Percentiles rank a stretch among this genome's conserved stretches.
Conservation (phyloP, 2,888 invertebrate species). For the Folsomia candida region DNA sequence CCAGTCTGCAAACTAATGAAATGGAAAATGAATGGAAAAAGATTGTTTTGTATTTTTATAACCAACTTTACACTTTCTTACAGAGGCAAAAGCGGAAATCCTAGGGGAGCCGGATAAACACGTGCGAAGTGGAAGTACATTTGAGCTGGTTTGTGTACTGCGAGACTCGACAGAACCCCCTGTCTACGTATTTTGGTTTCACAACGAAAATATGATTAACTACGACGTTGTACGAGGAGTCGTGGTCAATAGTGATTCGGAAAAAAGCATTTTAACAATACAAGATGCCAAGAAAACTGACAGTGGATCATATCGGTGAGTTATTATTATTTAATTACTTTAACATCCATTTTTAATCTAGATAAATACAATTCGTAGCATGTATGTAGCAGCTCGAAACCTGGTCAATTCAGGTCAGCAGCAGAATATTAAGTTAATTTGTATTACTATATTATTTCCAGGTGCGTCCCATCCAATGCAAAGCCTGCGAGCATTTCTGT, state of each 20-base stretch:
- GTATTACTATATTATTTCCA: too few species aligned
- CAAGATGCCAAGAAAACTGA: slow-evolving; percentile 61
- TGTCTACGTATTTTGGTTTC: slow-evolving; percentile 81
- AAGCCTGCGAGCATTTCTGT: slow-evolving; percentile 53
- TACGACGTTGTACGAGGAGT: slow-evolving; percentile 66
- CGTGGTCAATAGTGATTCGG: slow-evolving; percentile 56
- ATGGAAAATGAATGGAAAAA: slow-evolving; percentile 8
- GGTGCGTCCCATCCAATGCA: slow-evolving; percentile 54
- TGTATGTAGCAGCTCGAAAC: too few species aligned
- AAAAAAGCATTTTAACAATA: slow-evolving; percentile 55
- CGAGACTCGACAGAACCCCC: slow-evolving; percentile 81
- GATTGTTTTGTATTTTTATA: not conserved
- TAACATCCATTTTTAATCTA: slow-evolving; percentile 12
- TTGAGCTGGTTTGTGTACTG: slow-evolving; percentile 76
- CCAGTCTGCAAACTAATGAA: not conserved
- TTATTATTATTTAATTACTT: too few species aligned
- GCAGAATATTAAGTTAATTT: too few species aligned
- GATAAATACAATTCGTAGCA: slow-evolving; percentile 15
- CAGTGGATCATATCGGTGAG: too few species aligned
- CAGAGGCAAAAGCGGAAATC: slow-evolving; percentile 84
- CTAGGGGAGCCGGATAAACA: slow-evolving; percentile 81
- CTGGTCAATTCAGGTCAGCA: too few species aligned
- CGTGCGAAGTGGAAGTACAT: slow-evolving; percentile 78
- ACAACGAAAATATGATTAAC: slow-evolving; percentile 80
- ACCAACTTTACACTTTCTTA: slow-evolving; percentile 50